Evolutionary conservation across 2,797 vertebrate species (phyloP).

Genomic region (Eulemur mongoz): DNA sequence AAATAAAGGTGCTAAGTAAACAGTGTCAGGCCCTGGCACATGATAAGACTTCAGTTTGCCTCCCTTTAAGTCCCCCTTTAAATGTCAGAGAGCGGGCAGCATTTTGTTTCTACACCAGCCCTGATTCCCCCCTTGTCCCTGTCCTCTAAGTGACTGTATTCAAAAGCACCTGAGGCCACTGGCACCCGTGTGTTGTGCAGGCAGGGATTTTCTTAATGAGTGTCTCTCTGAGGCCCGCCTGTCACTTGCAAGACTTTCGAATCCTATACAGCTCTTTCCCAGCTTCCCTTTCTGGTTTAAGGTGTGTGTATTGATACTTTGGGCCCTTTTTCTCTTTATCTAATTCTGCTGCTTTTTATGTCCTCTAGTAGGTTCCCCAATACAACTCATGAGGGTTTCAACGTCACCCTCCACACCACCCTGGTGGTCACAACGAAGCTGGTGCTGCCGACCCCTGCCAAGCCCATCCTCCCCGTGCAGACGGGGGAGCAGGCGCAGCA

Average conservation of each 20-base stretch:
- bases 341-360: background rate
- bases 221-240: background rate
- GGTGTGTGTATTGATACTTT: background rate
- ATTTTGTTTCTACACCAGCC: background rate
- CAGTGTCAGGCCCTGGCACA: background rate
- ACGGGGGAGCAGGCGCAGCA: slow-evolving; percentile 98
- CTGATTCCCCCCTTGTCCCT: background rate
- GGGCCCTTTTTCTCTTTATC: background rate
- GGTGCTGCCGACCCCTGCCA: slow-evolving; percentile 90
- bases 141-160: background rate
- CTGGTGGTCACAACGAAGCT: slow-evolving; percentile 85
- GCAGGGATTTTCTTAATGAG: background rate
- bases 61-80: background rate
- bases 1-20: background rate
- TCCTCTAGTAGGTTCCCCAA: slow-evolving; percentile 87
- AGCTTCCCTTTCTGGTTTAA: background rate
- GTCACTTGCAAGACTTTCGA: background rate
- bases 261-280: background rate
- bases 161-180: background rate
- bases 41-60: background rate
- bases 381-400: slow-evolving; percentile 87
- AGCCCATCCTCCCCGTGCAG: slow-evolving; percentile 95
- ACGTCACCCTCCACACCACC: slow-evolving; percentile 88
- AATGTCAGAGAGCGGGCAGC: background rate
- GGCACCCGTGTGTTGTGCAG: background rate